Evolutionary conservation across 1,140 invertebrate genomes (phyloP).

Genomic region (Lepidurus apus): DNA sequence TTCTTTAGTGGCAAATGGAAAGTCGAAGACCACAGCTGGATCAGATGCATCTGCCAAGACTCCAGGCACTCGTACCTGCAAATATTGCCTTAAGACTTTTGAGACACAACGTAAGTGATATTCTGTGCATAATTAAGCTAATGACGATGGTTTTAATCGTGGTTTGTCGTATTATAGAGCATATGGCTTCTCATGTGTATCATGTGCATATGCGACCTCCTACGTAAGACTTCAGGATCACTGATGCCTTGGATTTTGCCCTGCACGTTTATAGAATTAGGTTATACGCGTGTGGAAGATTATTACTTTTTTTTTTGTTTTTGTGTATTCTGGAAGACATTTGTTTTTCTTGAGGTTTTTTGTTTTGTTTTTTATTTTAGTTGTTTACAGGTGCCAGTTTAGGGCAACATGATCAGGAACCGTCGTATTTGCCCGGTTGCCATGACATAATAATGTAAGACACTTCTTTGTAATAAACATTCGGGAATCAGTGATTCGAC

Average conservation of each 20-base stretch:
- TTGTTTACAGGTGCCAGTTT: no score
- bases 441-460: no score
- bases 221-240: background rate
- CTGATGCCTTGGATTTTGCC: background rate
- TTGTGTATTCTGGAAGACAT: no score
- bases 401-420: no score
- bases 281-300: background rate
- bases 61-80: conserved; percentile 13
- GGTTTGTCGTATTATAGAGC: background rate
- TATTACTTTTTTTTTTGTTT: no score
- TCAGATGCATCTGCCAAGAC: background rate
- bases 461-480: no score
- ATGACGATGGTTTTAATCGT: background rate
- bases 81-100: conserved; percentile 16
- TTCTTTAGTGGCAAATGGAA: background rate
- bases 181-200: conserved; percentile 13
- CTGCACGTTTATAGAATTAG: background rate
- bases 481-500: no score
- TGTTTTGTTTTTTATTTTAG: no score
- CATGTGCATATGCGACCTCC: background rate
- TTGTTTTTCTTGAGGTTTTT: no score
- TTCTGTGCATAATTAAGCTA: background rate
- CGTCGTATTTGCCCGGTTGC: no score
- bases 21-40: background rate
- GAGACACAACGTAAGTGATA: background rate